Conservation (phyloP, 1,140 invertebrate genomes). For the Drosophila funebris region DNA sequence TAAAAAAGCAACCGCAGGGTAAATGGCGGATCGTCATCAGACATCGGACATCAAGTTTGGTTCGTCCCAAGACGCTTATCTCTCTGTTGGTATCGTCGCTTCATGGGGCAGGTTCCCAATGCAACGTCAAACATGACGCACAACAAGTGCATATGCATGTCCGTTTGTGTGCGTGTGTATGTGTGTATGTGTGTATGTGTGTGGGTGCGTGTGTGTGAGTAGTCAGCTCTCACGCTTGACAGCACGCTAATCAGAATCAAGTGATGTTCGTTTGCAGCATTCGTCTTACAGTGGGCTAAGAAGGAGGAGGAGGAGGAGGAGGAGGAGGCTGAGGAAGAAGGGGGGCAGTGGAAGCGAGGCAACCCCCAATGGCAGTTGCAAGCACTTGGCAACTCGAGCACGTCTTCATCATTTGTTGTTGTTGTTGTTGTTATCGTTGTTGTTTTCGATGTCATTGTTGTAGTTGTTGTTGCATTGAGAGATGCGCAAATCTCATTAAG, state of each 20-base stretch:
- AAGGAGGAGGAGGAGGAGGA: not conserved
- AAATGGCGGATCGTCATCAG: slow-evolving; percentile 32
- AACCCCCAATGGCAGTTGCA: slow-evolving; percentile 25
- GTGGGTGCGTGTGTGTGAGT: slow-evolving; percentile 35
- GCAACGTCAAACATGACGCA: slow-evolving; percentile 41
- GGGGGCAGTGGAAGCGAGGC: not conserved
- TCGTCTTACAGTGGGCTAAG: slow-evolving; percentile 11
- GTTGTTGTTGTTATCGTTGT: slow-evolving; percentile 23
- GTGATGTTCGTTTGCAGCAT: slow-evolving; percentile 75
- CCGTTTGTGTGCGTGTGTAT: slow-evolving; percentile 3
- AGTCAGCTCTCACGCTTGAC: slow-evolving; percentile 74
- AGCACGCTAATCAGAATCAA: slow-evolving; percentile 82
- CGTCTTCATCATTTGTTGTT: slow-evolving; percentile 67
- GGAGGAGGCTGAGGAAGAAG: not conserved
- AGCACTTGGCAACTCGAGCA: slow-evolving; percentile 77
- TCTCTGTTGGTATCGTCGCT: slow-evolving; percentile 34
- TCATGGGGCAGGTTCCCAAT: not conserved
- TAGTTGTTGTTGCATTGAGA: slow-evolving; percentile 65
- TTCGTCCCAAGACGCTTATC: slow-evolving; percentile 32
- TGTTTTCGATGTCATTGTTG: slow-evolving; percentile 16
- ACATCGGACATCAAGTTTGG: slow-evolving; percentile 16
- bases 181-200: slow-evolving; percentile 2
- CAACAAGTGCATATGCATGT: slow-evolving; percentile 21
- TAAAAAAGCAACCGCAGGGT: slow-evolving; percentile 44
- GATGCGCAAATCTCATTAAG: slow-evolving; percentile 82